phyloP scores from a whole-genome alignment of 2,113 vertebrate genomes.

The Hemichromis elongatus region DNA sequence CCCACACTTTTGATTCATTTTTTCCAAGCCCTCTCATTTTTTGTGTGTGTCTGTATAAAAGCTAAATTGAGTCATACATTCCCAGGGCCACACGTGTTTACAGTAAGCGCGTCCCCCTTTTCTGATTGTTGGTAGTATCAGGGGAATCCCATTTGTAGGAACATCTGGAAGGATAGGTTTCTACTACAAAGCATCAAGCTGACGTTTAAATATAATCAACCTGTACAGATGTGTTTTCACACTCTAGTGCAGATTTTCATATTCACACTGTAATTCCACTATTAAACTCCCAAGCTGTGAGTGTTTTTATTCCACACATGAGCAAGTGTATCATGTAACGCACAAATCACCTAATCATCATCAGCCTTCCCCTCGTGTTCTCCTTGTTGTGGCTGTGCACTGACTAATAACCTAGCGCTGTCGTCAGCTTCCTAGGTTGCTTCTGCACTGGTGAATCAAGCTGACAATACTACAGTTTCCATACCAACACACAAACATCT shows the following conservation, averaged over 20 bases:
- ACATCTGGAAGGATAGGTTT: background rate
- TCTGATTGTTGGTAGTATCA: background rate
- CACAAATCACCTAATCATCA: background rate
- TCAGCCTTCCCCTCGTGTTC: background rate
- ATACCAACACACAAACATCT: background rate
- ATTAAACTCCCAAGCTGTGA: background rate
- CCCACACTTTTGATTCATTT: background rate
- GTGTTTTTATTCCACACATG: background rate
- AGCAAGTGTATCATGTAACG: background rate
- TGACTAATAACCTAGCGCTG: background rate
- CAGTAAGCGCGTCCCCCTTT: rapidly evolving
- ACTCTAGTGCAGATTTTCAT: background rate
- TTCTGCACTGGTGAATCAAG: background rate
- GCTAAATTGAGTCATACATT: background rate
- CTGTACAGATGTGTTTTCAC: background rate
- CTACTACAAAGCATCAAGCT: background rate
- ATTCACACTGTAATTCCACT: background rate
- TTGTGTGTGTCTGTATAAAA: background rate
- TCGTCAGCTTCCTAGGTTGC: background rate
- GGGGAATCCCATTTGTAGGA: background rate
- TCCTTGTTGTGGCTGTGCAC: background rate
- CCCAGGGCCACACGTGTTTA: background rate
- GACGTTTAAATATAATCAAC: background rate
- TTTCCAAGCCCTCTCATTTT: background rate
- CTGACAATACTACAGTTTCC: background rate